Base-by-base conservation (phyloP, 2,797 vertebrate species). In the Pogoniulus pusillus region DNA sequence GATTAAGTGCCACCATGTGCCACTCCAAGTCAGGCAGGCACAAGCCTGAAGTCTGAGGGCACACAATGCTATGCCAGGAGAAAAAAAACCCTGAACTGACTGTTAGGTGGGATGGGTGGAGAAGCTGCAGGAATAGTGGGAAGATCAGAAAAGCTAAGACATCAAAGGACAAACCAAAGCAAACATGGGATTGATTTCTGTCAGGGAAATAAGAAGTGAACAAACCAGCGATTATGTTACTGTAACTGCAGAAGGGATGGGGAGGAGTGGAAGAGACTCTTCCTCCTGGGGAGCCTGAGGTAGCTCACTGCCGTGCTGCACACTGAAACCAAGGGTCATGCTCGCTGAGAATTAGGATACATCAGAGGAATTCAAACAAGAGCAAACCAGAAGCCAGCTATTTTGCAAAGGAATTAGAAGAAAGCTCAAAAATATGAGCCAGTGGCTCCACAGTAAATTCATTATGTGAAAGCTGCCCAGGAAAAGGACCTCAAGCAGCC, bases 11-110 rank as follows among this genome's bases (percentile, higher is more conserved):
- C 20, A 60, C 72, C 16, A n/a, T 0, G 17, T 62, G 80, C 72
- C 41, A 62, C 8, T 12, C 19, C 1, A 1, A 85, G 62, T 0
- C 0, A 79, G 51, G 30, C 51, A 90, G 24, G 34, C 41, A 74
- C 9, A 27, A 79, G 60, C 13, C 34, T 1, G 0, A 66, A 30
- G 24, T 32, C 72, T 68, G 43, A 58, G 26, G 19, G 26, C 43
- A 47, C 27, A 16, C 0, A 3, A 5, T 5, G 7, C 49, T 60
- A 54, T 1, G 2, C 0, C 4, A 79, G 64, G 18, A 20, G 19
- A 45, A 45, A 45, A 24, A 49, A 23, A 80, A 39, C 1, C 13
- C 9, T 5, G 34, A 41, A 41, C 76, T 77, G 45, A 7, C 22
- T 78, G 19, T 30, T 34, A 34, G 30, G 35, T 9, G 53, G 68